Conservation (phyloP, 1,140 invertebrate species). For the Ceratina japonica region DNA sequence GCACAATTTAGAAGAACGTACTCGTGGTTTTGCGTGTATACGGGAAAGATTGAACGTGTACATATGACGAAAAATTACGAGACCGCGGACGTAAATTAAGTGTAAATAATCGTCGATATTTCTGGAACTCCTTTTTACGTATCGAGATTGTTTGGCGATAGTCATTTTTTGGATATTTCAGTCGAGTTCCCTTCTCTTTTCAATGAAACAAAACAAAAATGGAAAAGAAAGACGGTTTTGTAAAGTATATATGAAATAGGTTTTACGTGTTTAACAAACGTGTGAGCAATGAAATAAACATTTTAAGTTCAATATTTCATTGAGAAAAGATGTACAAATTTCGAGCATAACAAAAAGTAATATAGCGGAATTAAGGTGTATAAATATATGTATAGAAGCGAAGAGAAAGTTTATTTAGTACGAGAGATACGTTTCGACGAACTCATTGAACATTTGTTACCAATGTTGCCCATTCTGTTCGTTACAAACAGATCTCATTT, state of each 20-base stretch:
- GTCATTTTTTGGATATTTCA: conserved; percentile 4
- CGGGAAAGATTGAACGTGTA: conserved; percentile 11
- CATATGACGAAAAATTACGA: conserved; percentile 1
- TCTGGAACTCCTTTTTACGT: conserved; percentile 26
- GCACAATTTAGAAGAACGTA: conserved; percentile 33
- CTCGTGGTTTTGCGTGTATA: neutral
- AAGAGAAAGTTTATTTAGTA: conserved; percentile 23
- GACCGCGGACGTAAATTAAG: conserved; percentile 20
- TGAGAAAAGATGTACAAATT: conserved; percentile 31
- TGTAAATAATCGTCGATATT: conserved; percentile 34
- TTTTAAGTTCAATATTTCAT: conserved; percentile 3
- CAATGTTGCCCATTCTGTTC: neutral
- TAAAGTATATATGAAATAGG: neutral
- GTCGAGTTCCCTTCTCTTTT: conserved; percentile 2
- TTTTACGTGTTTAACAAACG: neutral
- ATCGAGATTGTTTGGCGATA: neutral
- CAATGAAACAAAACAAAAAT: conserved; percentile 3
- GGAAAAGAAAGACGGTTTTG: conserved; percentile 15
- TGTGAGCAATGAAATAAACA: conserved; percentile 1
- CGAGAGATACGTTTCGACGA: neutral
- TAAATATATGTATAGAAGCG: conserved; percentile 44
- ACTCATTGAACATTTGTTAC: conserved; percentile 8
- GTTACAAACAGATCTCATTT: conserved; percentile 24
- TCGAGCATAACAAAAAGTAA: conserved; percentile 29
- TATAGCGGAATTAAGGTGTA: conserved; percentile 44